Conservation (phyloP, 1,140 invertebrate species). For the Drosophila prosaltans region DNA sequence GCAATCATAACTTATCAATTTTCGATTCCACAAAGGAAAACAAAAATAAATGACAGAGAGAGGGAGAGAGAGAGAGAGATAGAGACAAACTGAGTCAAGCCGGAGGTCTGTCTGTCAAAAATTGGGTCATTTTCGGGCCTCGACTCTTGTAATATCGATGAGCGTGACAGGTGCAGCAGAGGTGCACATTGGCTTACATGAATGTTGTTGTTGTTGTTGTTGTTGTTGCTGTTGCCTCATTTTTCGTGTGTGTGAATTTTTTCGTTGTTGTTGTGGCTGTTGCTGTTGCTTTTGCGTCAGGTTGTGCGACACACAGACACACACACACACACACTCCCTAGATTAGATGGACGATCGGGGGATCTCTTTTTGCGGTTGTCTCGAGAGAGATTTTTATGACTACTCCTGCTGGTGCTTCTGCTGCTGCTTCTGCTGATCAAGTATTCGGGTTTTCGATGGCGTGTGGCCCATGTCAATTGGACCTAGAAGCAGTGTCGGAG, state of each 20-base stretch:
- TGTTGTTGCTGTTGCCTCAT: conserved; percentile 27
- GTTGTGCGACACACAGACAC: conserved; percentile 58
- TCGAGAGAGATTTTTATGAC: conserved; percentile 71
- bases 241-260: too few relatives aligned
- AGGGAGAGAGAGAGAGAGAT: neutral
- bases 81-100: conserved; percentile 6
- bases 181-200: conserved; percentile 46
- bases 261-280: conserved; percentile 32
- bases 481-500: conserved; percentile 10
- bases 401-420: conserved; percentile 56
- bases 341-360: conserved; percentile 69
- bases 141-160: conserved; percentile 64
- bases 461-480: conserved; percentile 78
- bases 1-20: conserved; percentile 73
- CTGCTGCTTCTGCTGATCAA: conserved; percentile 16
- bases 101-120: conserved; percentile 42
- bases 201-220: conserved; percentile 34
- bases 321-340: conserved; percentile 47
- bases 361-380: conserved; percentile 59
- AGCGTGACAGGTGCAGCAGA: conserved; percentile 70
- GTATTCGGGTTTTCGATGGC: conserved; percentile 43
- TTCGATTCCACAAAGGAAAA: conserved; percentile 28
- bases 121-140: conserved; percentile 72
- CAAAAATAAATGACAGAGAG: conserved; percentile 1
- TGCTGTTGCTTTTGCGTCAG: conserved; percentile 60